Evolutionary conservation across 2,797 vertebrate genomes (phyloP), one percentile per base, ranked within the genome.

Genomic region (Sebastes itinus): DNA sequence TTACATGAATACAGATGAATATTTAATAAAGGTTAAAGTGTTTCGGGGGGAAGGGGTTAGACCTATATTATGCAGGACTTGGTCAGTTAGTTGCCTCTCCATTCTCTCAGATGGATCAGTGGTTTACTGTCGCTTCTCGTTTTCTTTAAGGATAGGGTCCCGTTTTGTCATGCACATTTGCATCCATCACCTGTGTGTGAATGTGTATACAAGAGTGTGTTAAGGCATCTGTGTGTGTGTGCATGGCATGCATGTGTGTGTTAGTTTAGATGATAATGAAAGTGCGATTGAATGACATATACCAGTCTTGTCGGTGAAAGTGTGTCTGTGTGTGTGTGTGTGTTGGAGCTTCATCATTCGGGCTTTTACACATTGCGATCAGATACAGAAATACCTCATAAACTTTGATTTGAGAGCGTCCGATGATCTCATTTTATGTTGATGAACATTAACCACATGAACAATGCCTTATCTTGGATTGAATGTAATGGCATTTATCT

Each of bases 401-500:
- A 94, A 95, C 91, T 94, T 95, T 96, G 92, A 94, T 95, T 93
- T 93, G 82, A 93, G 90, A 93, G 88, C 78, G 86, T 94, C 89
- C 84, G 55, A 85, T 90, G 86, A 88, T 93, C 82, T 94, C 89
- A 87, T 91, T 94, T 95, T 95, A 83, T 87, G 96, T 95, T 97
- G 96, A 96, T 96, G 93, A 94, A 96, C 95, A 96, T 94, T 96
- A 94, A 94, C 94, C 90, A 96, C 95, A 96, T 97, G 96, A 97
- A 97, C 97, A 97, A 98, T 99, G 98, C 98, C 98, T 99, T 99
- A 99, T 95, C 94, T 95, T 97, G 97, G 96, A 97, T 97, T 97
- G 97, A 97, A 97, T 98, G 97, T 97, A 96, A 97, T 94, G 96
- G 97, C 96, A 97, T 96, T 96, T 96, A 96, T 96, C 95, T 97